These are phyloP conservation scores for Sylvia borin DNA, from an alignment of 2,797 vertebrate genomes.

Conservation along the genomic window DNA sequence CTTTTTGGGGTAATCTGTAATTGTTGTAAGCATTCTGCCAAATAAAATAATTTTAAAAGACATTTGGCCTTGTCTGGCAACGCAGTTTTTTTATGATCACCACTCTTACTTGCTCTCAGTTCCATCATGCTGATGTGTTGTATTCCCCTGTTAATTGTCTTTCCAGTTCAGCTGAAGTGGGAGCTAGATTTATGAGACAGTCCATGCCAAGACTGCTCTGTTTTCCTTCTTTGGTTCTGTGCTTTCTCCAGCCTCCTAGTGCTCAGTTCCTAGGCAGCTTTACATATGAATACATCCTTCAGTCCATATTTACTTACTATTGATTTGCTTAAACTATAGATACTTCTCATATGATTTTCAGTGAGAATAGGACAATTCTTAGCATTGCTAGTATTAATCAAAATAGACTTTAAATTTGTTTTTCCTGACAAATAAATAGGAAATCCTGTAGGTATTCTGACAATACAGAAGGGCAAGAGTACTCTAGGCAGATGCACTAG, in stretches of 20 bases:
- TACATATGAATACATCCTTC: background rate
- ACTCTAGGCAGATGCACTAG: background rate
- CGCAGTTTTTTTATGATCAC: background rate
- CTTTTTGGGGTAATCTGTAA: background rate
- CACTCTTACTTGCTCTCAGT: background rate
- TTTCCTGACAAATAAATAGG: background rate
- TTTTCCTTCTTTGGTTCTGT: constrained; percentile 22
- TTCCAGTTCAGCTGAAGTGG: background rate
- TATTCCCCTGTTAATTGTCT: background rate
- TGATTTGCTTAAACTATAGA: background rate
- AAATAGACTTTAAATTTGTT: background rate
- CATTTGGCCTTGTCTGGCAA: background rate
- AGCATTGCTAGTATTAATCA: background rate
- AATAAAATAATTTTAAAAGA: background rate
- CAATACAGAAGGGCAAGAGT: background rate
- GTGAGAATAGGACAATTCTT: background rate
- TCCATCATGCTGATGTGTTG: background rate
- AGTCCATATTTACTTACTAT: background rate
- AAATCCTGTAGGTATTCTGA: background rate
- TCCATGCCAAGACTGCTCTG: background rate
- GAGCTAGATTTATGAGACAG: background rate
- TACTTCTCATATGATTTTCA: background rate
- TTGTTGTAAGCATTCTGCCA: background rate
- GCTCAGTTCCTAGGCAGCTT: background rate
- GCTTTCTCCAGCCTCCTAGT: background rate